Base-by-base conservation (phyloP, 2,888 invertebrate genomes). In the Sericinus montela region DNA sequence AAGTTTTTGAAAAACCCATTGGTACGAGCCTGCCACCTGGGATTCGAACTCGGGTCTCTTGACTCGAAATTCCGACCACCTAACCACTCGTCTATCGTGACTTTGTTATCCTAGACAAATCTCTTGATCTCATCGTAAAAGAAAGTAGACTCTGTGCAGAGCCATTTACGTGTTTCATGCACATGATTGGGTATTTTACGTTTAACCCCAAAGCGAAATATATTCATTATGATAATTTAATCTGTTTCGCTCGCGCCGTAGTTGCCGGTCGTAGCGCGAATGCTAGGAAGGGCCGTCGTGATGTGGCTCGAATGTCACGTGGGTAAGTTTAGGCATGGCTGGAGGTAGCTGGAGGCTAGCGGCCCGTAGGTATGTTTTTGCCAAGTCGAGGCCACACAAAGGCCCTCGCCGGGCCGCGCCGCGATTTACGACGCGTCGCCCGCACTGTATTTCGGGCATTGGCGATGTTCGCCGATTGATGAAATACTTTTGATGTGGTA, bases 371-470 rank as follows among this genome's bases (percentile, higher is more conserved):
- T 65, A 68, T 75, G 76, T 74, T 74, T 75, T 72, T 67, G 71
- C 72, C 69, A 62, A 62, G 67, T 61, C 68, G 76, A 76, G 81
- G 80, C 76, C 78, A 69, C 77, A 80, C 80, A 80, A 80, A 82
- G 82, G 77, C 79, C 79, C 77, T 73, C 75, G 66, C 81, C 85
- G 67, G 73, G 76, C 76, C 76, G 82, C 82, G 86, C 81, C 88
- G 89, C 90, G 91, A 90, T 85, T 90, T 91, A 90, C 91, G 90
- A 84, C 90, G 80, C 89, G 89, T 89, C 80, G 74, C 73, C 78
- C 88, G 81, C 84, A 76, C 85, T 79, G 83, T 84, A 85, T 87
- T 87, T 86, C 77, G 87, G 85, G 82, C 84, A 83, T 80, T 78
- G 83, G 67, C 74, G 75, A 76, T 75, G 69, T 55, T 50, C 53